phyloP scores from a whole-genome alignment of 2,888 invertebrate genomes.

The Ferdinandea cuprea region DNA sequence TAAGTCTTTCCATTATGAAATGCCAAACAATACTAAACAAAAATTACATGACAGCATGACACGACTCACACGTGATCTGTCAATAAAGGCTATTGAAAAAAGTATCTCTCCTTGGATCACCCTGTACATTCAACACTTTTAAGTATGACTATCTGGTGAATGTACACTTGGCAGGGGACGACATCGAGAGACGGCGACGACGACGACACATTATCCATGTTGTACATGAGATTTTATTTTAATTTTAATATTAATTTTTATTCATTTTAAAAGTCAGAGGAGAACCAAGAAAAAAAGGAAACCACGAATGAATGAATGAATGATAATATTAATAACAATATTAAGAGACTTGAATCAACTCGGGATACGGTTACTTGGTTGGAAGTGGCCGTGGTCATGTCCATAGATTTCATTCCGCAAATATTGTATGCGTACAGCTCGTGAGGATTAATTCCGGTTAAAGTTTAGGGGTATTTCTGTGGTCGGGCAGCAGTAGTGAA shows the following conservation, averaged over 20 bases:
- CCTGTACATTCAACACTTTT: background rate
- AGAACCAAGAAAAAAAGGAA: background rate
- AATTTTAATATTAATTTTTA: constrained; percentile 54
- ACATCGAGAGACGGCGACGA: constrained; percentile 21
- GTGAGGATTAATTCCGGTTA: constrained; percentile 23
- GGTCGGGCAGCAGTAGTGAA: no score
- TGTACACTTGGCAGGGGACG: constrained; percentile 39
- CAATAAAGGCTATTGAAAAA: no score
- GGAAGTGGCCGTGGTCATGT: no score
- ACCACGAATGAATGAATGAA: no score
- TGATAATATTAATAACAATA: constrained; percentile 15
- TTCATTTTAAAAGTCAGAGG: constrained; percentile 21
- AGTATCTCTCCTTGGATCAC: no score
- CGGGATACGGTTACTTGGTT: background rate
- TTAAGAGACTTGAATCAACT: constrained; percentile 21
- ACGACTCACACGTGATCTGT: no score
- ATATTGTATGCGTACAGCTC: no score
- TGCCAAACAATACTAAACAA: no score
- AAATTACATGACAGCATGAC: no score
- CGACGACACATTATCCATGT: constrained; percentile 61
- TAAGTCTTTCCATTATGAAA: no score
- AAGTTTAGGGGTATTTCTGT: constrained; percentile 13
- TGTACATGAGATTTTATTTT: constrained; percentile 51
- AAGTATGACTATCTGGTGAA: background rate
- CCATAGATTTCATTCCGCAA: no score